Evolutionary conservation across 2,113 vertebrate genomes (phyloP).

Genomic region (Lepus europaeus): DNA sequence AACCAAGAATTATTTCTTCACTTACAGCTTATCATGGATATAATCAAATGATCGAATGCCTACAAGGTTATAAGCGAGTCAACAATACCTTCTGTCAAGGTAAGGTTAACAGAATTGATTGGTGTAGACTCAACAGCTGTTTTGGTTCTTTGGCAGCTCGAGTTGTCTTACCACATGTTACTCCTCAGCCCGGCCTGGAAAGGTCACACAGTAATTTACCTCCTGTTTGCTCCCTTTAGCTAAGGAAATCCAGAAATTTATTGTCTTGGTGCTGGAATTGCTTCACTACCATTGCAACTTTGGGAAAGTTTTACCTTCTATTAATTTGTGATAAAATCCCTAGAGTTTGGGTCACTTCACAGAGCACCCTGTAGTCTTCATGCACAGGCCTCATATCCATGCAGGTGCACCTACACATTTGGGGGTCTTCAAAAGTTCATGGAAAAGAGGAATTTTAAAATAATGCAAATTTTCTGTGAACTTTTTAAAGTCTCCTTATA

Average conservation of each 20-base stretch:
- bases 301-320: background rate
- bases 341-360: background rate
- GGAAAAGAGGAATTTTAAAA: too few relatives aligned
- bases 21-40: conserved; percentile 91
- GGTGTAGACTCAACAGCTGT: background rate
- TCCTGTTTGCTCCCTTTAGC: background rate
- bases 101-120: conserved; percentile 81
- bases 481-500: too few relatives aligned
- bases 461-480: too few relatives aligned
- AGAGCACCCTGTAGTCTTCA: background rate
- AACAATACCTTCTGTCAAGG: conserved; percentile 97
- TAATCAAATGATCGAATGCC: conserved; percentile 92
- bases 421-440: too few relatives aligned
- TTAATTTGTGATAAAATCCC: background rate
- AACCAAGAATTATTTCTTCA: conserved; percentile 63
- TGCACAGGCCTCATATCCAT: background rate
- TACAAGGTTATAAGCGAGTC: conserved; percentile 95
- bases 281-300: background rate
- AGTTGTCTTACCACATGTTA: background rate
- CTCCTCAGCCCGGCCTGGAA: background rate
- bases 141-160: background rate
- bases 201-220: background rate
- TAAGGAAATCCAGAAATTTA: background rate
- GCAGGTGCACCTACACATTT: rapidly evolving
- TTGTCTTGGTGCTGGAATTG: background rate